Conservation (phyloP, 2,888 invertebrate genomes). For the Myathropa florea region DNA sequence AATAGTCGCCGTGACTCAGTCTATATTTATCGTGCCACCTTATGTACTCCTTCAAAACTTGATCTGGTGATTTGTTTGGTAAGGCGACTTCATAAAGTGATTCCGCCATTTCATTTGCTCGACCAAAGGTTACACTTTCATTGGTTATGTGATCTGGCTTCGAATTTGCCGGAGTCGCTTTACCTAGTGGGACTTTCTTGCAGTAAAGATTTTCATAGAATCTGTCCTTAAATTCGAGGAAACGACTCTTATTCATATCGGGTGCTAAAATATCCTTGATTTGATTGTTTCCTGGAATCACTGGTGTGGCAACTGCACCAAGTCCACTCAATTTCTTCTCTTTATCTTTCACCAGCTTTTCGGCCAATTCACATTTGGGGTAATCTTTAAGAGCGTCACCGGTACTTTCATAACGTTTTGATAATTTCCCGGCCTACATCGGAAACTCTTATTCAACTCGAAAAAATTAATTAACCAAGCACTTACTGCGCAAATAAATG, state of each 20-base stretch:
- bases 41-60: slow-evolving; percentile 74
- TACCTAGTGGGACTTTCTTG: slow-evolving; percentile 74
- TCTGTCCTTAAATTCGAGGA: slow-evolving; percentile 76
- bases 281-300: slow-evolving; percentile 65
- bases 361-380: slow-evolving; percentile 74
- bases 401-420: slow-evolving; percentile 7
- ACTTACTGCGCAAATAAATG: slow-evolving; percentile 50
- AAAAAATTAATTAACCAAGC: background rate
- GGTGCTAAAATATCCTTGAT: slow-evolving; percentile 74
- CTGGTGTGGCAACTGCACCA: slow-evolving; percentile 35
- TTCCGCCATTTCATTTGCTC: slow-evolving; percentile 25
- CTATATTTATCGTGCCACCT: slow-evolving; percentile 76
- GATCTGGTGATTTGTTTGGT: slow-evolving; percentile 73
- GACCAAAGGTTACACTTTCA: slow-evolving; percentile 74
- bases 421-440: slow-evolving; percentile 72
- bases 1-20: slow-evolving; percentile 77
- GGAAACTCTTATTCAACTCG: background rate
- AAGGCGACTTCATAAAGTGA: slow-evolving; percentile 72
- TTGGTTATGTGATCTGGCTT: slow-evolving; percentile 76
- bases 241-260: slow-evolving; percentile 76
- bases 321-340: slow-evolving; percentile 44
- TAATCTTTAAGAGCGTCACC: slow-evolving; percentile 66
- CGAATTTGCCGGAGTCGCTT: slow-evolving; percentile 71
- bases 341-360: slow-evolving; percentile 72
- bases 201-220: slow-evolving; percentile 77